Conservation (phyloP, 2,113 vertebrate genomes). For the Callopanchax toddi region DNA sequence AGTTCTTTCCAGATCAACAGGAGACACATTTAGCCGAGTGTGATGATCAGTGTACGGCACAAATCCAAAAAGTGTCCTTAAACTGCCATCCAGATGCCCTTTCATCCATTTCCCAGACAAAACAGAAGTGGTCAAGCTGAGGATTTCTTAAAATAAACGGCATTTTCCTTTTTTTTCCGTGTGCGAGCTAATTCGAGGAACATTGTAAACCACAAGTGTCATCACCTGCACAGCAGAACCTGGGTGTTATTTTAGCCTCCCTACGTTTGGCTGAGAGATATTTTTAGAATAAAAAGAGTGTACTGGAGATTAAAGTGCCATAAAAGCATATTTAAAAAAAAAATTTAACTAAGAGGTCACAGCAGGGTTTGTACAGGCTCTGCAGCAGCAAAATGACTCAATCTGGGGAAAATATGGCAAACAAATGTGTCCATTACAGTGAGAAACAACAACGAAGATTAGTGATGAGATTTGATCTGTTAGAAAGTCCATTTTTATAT, state of each 20-base stretch:
- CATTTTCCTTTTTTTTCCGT: constrained; percentile 31
- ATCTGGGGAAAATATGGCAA: no score
- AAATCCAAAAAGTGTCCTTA: constrained; percentile 39
- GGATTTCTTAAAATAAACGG: constrained; percentile 48
- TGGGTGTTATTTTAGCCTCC: constrained; percentile 44
- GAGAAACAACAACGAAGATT: no score
- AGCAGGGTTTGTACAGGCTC: not conserved
- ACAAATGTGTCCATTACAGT: no score
- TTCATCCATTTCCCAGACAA: constrained; percentile 31
- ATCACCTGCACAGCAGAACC: constrained; percentile 34
- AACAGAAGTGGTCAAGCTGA: constrained; percentile 26
- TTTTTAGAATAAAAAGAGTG: constrained; percentile 30
- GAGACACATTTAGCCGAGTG: constrained; percentile 30
- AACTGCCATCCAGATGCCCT: constrained; percentile 40
- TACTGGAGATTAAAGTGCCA: no score
- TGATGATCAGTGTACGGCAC: constrained; percentile 49
- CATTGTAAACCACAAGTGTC: constrained; percentile 40
- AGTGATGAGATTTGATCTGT: no score
- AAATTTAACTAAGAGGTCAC: no score
- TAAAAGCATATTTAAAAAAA: no score
- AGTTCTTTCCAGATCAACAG: constrained; percentile 44
- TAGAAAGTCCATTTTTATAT: no score
- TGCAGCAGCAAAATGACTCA: no score
- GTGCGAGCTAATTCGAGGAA: constrained; percentile 47
- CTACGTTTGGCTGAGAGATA: constrained; percentile 24